Conservation (phyloP, 2,113 vertebrate genomes). For the Psilopsiagon aurifrons region DNA sequence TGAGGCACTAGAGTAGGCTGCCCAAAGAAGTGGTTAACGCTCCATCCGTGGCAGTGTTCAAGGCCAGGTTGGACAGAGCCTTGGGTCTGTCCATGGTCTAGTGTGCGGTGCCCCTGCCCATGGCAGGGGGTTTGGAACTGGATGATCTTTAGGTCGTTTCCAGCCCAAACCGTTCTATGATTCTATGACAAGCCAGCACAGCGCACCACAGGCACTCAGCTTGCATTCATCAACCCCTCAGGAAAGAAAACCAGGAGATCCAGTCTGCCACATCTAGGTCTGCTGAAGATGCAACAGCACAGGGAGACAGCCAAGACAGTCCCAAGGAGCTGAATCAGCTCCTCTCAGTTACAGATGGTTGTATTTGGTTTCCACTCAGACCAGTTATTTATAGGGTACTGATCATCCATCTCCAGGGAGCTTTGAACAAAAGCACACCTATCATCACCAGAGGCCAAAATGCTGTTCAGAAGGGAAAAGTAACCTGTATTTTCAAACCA, state of each 20-base stretch:
- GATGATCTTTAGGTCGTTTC: not conserved
- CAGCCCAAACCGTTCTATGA: not conserved
- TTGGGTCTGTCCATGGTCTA: not conserved
- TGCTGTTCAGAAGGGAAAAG: not conserved
- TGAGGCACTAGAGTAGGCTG: not conserved
- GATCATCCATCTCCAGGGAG: not conserved
- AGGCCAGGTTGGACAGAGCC: not conserved
- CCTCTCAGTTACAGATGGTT: not conserved
- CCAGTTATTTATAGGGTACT: not conserved
- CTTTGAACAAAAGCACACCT: not conserved
- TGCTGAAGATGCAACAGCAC: not conserved
- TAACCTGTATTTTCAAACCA: not conserved
- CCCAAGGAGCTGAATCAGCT: not conserved
- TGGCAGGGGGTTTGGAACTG: not conserved
- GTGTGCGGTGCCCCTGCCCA: too few relatives aligned
- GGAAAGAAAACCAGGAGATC: not conserved
- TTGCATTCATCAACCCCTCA: not conserved
- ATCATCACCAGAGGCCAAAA: not conserved
- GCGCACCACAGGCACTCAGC: not conserved
- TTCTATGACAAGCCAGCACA: not conserved
- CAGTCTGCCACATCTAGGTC: accelerated
- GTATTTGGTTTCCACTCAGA: not conserved
- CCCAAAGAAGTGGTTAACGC: not conserved
- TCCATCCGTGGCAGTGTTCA: not conserved
- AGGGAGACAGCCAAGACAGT: not conserved